Evolutionary conservation across 2,113 vertebrate species (phyloP).

Genomic region (Lepus americanus): DNA sequence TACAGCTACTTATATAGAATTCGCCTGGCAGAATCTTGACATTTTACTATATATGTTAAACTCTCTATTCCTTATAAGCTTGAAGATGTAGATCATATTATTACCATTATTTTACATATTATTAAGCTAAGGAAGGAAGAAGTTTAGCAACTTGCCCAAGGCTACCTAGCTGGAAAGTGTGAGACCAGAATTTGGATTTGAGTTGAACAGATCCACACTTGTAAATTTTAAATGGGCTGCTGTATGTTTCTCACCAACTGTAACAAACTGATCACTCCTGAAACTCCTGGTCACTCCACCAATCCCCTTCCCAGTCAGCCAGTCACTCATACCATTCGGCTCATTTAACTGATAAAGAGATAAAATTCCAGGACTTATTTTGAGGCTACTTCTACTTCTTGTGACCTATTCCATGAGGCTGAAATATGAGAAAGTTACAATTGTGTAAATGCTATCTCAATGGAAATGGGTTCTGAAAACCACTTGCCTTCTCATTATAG

Average conservation of each 20-base stretch:
- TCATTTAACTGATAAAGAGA: background rate
- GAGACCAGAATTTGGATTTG: background rate
- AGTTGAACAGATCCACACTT: background rate
- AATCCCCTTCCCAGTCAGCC: too few relatives aligned
- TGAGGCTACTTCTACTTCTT: background rate
- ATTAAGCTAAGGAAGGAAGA: background rate
- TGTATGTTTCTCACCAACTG: background rate
- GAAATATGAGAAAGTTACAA: background rate
- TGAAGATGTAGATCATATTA: background rate
- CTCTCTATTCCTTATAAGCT: background rate
- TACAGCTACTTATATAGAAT: background rate
- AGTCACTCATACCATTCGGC: background rate
- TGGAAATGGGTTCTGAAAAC: conserved; percentile 11
- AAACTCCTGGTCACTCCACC: background rate
- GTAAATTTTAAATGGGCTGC: background rate
- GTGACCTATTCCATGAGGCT: background rate
- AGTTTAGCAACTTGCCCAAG: background rate
- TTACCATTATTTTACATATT: background rate
- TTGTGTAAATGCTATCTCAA: background rate
- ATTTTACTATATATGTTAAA: background rate
- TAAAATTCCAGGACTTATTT: background rate
- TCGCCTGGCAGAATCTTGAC: background rate
- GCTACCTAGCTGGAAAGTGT: background rate
- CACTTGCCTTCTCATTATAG: background rate
- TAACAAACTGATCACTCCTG: background rate